These are phyloP conservation scores for Heterodera carotae DNA, from an alignment of 1,140 invertebrate genomes.

Conservation along the genomic window DNA sequence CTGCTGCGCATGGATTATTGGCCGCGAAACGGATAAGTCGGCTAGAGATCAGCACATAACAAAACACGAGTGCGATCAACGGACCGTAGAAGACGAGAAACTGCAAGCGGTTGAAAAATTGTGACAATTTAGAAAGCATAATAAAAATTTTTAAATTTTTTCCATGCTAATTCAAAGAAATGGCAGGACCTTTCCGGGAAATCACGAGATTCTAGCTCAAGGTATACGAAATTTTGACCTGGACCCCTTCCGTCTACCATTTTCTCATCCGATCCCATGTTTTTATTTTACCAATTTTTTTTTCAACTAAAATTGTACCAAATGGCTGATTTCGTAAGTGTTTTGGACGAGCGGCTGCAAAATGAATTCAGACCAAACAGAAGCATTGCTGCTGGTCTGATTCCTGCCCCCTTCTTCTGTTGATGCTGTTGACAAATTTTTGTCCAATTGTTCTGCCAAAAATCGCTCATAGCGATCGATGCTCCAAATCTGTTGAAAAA, in stretches of 20 bases:
- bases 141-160: too few species aligned
- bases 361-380: neutral
- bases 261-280: too few species aligned
- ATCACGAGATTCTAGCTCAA: too few species aligned
- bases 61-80: constrained; percentile 52
- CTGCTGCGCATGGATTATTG: constrained; percentile 13
- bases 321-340: constrained; percentile 40
- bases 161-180: too few species aligned
- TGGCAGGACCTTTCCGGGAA: too few species aligned
- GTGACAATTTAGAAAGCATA: neutral
- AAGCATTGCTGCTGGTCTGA: neutral
- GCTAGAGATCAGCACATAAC: constrained; percentile 57
- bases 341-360: constrained; percentile 36
- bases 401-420: neutral
- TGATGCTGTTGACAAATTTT: neutral
- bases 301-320: constrained; percentile 27
- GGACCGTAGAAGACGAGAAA: constrained; percentile 63
- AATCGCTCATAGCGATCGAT: constrained; percentile 31
- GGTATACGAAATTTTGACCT: too few species aligned
- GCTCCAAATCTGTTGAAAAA: constrained; percentile 30
- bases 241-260: too few species aligned
- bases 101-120: constrained; percentile 40
- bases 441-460: constrained; percentile 9
- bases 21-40: constrained; percentile 36
- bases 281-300: neutral